Conservation (phyloP, 2,797 vertebrate genomes). For the Epinephelus coioides region DNA sequence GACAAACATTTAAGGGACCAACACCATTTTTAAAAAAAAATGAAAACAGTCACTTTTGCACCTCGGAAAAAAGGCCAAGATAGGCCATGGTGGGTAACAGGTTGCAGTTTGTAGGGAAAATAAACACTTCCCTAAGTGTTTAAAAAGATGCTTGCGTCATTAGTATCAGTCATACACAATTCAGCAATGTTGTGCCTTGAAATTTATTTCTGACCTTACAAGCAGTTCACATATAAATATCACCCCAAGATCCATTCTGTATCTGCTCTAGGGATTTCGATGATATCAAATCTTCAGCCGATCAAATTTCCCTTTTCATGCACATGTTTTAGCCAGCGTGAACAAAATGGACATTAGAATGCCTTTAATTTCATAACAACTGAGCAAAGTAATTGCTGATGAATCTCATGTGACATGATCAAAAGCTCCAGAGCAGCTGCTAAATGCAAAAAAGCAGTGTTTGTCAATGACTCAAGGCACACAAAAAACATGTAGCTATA, state of each 20-base stretch:
- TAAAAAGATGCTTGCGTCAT: neutral
- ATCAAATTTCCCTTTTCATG: neutral
- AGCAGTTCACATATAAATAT: neutral
- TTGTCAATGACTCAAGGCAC: neutral
- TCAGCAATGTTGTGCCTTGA: neutral
- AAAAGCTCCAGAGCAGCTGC: neutral
- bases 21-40: neutral
- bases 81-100: neutral
- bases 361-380: neutral
- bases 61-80: neutral
- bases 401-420: neutral
- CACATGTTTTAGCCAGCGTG: neutral
- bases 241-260: neutral
- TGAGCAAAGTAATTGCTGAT: slow-evolving; percentile 1
- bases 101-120: neutral
- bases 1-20: neutral
- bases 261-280: neutral
- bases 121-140: neutral
- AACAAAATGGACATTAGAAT: neutral
- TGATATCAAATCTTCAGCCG: neutral
- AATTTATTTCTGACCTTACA: neutral
- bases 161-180: neutral
- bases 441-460: neutral
- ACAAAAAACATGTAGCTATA: neutral
- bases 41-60: slow-evolving; percentile 1